Evolutionary conservation across 2,888 invertebrate genomes (phyloP).

Genomic region (Caenorhabditis becei): DNA sequence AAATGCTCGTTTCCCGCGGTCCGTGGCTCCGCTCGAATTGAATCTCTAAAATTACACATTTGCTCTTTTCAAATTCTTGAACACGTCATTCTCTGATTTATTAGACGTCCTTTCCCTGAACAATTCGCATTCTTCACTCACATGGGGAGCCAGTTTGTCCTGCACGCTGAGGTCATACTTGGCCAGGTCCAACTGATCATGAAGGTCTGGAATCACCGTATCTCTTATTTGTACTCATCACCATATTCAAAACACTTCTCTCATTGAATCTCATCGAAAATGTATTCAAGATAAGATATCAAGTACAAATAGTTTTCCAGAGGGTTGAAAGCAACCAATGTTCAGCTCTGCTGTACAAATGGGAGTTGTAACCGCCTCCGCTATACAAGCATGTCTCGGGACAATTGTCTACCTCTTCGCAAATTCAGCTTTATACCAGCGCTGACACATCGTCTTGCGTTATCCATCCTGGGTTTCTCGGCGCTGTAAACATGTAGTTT

Average conservation of each 20-base stretch:
- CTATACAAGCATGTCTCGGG: no score
- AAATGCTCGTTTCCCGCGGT: conserved; percentile 45
- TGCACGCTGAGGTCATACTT: conserved; percentile 38
- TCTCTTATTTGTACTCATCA: not conserved
- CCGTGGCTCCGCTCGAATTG: conserved; percentile 27
- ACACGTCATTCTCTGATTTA: conserved; percentile 23
- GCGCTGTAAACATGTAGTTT: no score
- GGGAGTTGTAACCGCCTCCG: no score
- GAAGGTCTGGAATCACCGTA: conserved; percentile 33
- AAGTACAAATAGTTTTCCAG: not conserved
- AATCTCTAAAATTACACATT: conserved; percentile 32
- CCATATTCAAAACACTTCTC: no score
- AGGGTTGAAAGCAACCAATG: conserved; percentile 1
- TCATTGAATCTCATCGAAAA: no score
- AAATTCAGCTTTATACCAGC: conserved; percentile 44
- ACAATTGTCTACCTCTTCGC: conserved; percentile 12
- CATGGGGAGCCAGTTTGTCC: conserved; percentile 52
- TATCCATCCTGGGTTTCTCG: conserved; percentile 45
- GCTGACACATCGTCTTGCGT: conserved; percentile 13
- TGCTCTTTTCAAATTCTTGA: not conserved
- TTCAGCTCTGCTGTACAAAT: not conserved
- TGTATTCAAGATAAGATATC: no score
- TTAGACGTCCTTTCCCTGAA: not conserved
- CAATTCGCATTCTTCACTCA: conserved; percentile 31
- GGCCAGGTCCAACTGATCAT: conserved; percentile 31